Conservation (phyloP, 2,888 invertebrate species). For the Platerodrilus igneus region DNA sequence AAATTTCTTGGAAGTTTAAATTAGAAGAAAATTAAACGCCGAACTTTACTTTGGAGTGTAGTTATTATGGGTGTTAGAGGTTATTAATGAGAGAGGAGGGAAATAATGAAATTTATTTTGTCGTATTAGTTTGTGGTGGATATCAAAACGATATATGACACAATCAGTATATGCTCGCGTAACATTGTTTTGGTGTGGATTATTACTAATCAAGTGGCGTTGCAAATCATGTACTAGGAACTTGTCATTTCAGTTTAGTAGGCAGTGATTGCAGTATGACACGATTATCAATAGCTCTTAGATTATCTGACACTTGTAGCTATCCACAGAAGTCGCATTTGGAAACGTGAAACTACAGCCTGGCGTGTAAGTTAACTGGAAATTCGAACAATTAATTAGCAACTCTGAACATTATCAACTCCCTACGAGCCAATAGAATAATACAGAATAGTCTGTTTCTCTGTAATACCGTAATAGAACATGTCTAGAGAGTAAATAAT, state of each 20-base stretch:
- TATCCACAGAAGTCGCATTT: slow-evolving; percentile 24
- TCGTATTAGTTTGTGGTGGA: no score
- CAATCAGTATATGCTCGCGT: no score
- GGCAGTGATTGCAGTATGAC: slow-evolving; percentile 19
- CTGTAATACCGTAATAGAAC: slow-evolving; percentile 17
- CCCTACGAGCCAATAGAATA: slow-evolving; percentile 30
- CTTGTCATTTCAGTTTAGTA: no score
- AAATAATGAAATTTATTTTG: no score
- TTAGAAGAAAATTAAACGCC: slow-evolving; percentile 36
- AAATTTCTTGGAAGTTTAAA: slow-evolving; percentile 38
- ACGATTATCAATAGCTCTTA: slow-evolving; percentile 36
- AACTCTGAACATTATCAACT: slow-evolving; percentile 34
- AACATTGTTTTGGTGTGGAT: no score
- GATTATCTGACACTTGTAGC: slow-evolving; percentile 38
- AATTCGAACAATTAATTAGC: slow-evolving; percentile 42
- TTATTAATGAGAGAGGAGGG: slow-evolving; percentile 15
- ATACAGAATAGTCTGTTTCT: slow-evolving; percentile 25
- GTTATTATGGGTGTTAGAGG: slow-evolving; percentile 33
- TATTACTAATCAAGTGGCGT: no score
- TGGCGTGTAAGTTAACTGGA: slow-evolving; percentile 36
- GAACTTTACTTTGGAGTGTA: slow-evolving; percentile 30
- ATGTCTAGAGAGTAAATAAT: slow-evolving; percentile 22
- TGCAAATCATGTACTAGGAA: slow-evolving; percentile 7
- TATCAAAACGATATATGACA: no score
- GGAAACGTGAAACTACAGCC: slow-evolving; percentile 26